phyloP scores from a whole-genome alignment of 2,797 vertebrate genomes.

The Hozukius guyotensis region DNA sequence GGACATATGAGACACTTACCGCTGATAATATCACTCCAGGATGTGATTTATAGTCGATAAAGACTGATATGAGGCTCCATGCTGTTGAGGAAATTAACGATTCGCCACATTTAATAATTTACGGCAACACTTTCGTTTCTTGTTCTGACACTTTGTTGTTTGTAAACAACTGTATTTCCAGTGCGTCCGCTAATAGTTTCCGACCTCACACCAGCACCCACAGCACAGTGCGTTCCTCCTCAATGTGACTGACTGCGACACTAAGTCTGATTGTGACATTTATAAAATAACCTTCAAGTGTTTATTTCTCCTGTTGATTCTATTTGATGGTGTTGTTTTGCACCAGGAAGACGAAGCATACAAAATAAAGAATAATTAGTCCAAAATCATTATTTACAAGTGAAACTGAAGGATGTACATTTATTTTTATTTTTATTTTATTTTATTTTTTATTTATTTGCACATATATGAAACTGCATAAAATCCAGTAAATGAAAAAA shows the following conservation, averaged over 20 bases:
- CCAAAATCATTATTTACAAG: background rate
- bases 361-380: background rate
- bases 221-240: slow-evolving; percentile 46
- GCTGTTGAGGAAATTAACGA: background rate
- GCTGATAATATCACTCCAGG: background rate
- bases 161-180: slow-evolving; percentile 69
- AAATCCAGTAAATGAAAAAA: no score
- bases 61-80: background rate
- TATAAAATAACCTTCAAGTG: background rate
- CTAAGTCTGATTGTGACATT: background rate
- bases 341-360: background rate
- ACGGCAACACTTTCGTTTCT: background rate
- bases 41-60: background rate
- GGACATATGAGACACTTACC: slow-evolving; percentile 48
- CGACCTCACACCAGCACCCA: slow-evolving; percentile 45
- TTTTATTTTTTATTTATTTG: no score
- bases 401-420: background rate
- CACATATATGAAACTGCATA: no score
- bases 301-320: background rate
- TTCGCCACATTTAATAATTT: background rate
- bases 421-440: no score
- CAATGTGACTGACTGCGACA: background rate
- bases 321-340: background rate
- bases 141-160: slow-evolving; percentile 46
- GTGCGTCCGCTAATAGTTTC: slow-evolving; percentile 66